Percentiles rank a stretch among this genome's conserved stretches.
Evolutionary conservation across 1,140 invertebrate genomes (phyloP).

Genomic region (Littorina saxatilis): DNA sequence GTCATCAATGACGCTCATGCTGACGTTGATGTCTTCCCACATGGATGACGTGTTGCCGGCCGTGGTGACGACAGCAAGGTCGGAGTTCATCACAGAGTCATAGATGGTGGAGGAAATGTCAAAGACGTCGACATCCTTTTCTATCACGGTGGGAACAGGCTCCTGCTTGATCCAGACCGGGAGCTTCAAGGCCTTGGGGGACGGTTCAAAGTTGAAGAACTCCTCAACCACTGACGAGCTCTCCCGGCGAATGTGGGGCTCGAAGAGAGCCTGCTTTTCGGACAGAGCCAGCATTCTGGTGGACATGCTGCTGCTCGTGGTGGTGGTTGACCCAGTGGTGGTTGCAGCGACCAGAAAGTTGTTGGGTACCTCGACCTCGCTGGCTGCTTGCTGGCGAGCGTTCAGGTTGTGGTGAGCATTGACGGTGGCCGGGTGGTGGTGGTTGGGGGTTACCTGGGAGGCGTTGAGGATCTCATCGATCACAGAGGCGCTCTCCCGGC

Average conservation of each 20-base stretch:
- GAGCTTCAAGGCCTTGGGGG: background rate
- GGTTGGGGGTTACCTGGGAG: background rate
- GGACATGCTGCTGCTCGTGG: constrained; percentile 12
- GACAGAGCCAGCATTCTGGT: constrained; percentile 39
- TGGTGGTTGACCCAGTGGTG: constrained; percentile 1
- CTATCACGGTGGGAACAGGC: constrained; percentile 33
- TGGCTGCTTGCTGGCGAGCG: no score
- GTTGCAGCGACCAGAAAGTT: background rate
- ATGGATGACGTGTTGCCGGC: constrained; percentile 53
- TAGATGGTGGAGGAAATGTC: constrained; percentile 61
- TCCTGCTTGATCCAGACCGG: constrained; percentile 47
- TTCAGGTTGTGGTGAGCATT: no score
- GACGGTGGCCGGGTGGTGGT: no score
- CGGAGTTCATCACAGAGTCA: constrained; percentile 40
- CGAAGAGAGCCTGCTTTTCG: constrained; percentile 43
- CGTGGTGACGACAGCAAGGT: background rate
- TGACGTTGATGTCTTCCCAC: constrained; percentile 70
- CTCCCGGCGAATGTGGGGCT: constrained; percentile 77
- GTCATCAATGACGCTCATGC: constrained; percentile 65
- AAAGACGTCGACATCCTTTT: constrained; percentile 55
- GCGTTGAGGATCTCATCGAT: constrained; percentile 84
- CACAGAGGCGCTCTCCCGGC: constrained; percentile 80
- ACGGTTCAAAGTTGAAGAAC: constrained; percentile 77
- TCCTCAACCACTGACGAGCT: constrained; percentile 82
- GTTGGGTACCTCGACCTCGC: no score